These are phyloP conservation scores for Sebastes vulpes DNA, from an alignment of 2,797 vertebrate genomes.

Conservation along the genomic window DNA sequence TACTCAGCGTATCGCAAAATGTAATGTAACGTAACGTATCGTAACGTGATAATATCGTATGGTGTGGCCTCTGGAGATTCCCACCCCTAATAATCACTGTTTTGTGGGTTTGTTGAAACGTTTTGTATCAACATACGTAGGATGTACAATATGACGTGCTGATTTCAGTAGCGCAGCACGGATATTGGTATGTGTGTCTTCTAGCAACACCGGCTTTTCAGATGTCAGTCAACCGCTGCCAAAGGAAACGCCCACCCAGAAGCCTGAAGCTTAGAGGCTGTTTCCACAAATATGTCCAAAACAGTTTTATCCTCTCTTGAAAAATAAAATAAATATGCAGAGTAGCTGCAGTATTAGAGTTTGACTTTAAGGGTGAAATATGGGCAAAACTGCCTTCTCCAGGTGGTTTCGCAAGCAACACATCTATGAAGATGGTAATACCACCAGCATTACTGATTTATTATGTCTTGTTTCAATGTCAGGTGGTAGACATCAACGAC, in stretches of 20 bases:
- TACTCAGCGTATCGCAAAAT: too few species aligned
- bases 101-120: not conserved
- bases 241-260: not conserved
- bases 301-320: not conserved
- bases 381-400: not conserved
- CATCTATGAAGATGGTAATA: not conserved
- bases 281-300: not conserved
- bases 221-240: not conserved
- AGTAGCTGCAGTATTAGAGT: not conserved
- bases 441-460: not conserved
- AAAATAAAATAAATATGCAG: not conserved
- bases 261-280: not conserved
- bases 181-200: not conserved
- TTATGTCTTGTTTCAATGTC: not conserved
- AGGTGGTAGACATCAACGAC: not conserved
- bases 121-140: not conserved
- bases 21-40: too few species aligned
- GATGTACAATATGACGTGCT: not conserved
- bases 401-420: not conserved
- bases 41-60: too few species aligned
- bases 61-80: too few species aligned
- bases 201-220: not conserved
- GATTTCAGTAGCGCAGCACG: not conserved
- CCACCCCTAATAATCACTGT: not conserved
- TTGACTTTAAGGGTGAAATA: not conserved